phyloP scores from a whole-genome alignment of 1,140 invertebrate species.

The Halesus radiatus region DNA sequence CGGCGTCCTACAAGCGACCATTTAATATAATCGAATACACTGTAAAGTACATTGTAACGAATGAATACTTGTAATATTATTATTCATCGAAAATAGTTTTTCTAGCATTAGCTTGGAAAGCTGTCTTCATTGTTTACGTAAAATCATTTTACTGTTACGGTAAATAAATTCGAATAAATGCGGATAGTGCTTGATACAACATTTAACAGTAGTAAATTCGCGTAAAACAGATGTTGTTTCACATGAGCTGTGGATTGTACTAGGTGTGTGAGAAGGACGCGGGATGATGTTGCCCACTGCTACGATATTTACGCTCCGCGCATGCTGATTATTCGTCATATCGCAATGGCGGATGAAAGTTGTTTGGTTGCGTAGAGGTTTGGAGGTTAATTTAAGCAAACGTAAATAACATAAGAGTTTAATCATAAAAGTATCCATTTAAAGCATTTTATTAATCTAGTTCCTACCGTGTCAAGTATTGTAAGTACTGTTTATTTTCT shows the following conservation, averaged over 20 bases:
- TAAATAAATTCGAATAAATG: not conserved
- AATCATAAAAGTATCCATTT: constrained; percentile 4
- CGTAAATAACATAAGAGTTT: constrained; percentile 37
- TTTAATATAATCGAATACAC: not conserved
- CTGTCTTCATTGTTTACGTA: not conserved
- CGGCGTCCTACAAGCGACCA: constrained; percentile 21
- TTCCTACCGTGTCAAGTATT: constrained; percentile 45
- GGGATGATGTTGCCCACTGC: constrained; percentile 22
- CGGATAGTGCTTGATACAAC: constrained; percentile 9
- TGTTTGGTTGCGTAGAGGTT: constrained; percentile 45
- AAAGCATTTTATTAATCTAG: constrained; percentile 6
- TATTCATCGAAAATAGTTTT: no score
- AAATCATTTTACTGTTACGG: not conserved
- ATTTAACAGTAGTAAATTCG: constrained; percentile 29
- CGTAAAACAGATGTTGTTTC: constrained; percentile 26
- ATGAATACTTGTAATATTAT: no score
- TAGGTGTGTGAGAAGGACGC: constrained; percentile 19
- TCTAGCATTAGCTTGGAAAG: no score
- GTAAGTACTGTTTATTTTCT: constrained; percentile 35
- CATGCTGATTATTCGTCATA: constrained; percentile 36
- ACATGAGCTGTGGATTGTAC: not conserved
- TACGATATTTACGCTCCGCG: constrained; percentile 28
- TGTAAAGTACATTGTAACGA: no score
- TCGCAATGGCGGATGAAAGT: constrained; percentile 44
- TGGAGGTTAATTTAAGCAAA: constrained; percentile 44